phyloP scores from a whole-genome alignment of 2,888 invertebrate species.

The Temnothorax rugatulus region DNA sequence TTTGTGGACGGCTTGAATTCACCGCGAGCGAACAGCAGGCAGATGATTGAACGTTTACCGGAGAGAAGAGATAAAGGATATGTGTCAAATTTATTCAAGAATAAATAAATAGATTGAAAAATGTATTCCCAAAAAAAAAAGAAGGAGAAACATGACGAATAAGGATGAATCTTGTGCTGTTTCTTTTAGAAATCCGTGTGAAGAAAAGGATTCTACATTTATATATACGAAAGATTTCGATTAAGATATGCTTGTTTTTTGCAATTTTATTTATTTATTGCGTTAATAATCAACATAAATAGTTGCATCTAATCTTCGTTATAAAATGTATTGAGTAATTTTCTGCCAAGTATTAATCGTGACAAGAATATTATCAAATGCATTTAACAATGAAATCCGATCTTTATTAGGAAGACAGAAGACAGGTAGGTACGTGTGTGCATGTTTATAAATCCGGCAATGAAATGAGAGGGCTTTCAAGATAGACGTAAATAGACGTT shows the following conservation, averaged over 20 bases:
- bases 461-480: slow-evolving; percentile 1
- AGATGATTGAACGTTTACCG: slow-evolving; percentile 52
- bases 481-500: slow-evolving; percentile 23
- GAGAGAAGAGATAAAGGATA: slow-evolving; percentile 29
- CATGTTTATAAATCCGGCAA: neutral
- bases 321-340: neutral
- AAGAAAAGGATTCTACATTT: neutral
- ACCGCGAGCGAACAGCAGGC: slow-evolving; percentile 50
- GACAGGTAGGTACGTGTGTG: neutral
- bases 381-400: neutral
- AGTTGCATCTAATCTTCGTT: neutral
- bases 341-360: neutral
- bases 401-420: neutral
- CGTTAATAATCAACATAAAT: neutral
- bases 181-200: neutral
- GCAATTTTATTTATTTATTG: neutral
- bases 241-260: neutral
- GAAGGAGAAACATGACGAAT: neutral
- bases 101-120: slow-evolving; percentile 12
- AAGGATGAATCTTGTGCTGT: neutral
- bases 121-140: slow-evolving; percentile 4
- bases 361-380: neutral
- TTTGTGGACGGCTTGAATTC: slow-evolving; percentile 49
- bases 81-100: slow-evolving; percentile 42
- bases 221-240: neutral